Conservation (phyloP, 2,888 invertebrate genomes). For the Xestia xanthographa region DNA sequence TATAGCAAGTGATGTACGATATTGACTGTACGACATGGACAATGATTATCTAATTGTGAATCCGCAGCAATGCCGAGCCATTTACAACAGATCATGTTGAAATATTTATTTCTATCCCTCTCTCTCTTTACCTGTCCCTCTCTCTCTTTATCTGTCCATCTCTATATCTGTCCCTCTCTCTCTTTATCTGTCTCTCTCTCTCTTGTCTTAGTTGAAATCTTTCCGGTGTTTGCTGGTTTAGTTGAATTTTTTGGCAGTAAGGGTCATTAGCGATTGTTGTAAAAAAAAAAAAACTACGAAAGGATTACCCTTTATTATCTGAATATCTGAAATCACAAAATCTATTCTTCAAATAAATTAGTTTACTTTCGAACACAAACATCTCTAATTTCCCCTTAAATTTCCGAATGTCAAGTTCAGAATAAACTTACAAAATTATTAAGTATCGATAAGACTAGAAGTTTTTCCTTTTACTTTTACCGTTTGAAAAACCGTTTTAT, state of each 20-base stretch:
- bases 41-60: not conserved
- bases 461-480: slow-evolving; percentile 24
- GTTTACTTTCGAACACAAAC: slow-evolving; percentile 12
- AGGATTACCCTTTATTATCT: not conserved
- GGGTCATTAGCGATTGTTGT: accelerated
- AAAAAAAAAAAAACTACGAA: not conserved
- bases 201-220: not conserved
- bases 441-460: slow-evolving; percentile 13
- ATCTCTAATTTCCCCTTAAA: slow-evolving; percentile 47
- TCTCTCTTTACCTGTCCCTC: not conserved
- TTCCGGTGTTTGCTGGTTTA: not conserved
- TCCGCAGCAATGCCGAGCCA: not conserved
- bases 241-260: not conserved
- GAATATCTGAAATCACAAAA: not conserved
- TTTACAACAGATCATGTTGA: not conserved
- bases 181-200: not conserved
- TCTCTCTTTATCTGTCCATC: not conserved
- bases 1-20: not conserved
- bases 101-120: not conserved
- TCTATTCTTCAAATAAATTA: not conserved
- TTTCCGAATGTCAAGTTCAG: slow-evolving; percentile 50
- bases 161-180: not conserved
- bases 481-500: slow-evolving; percentile 43
- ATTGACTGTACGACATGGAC: not conserved
- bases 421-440: slow-evolving; percentile 34